A percentile compares a stretch with the other conserved stretches of the same genome.
Conservation (phyloP, 2,888 invertebrate genomes). For the Brenthis daphne region DNA sequence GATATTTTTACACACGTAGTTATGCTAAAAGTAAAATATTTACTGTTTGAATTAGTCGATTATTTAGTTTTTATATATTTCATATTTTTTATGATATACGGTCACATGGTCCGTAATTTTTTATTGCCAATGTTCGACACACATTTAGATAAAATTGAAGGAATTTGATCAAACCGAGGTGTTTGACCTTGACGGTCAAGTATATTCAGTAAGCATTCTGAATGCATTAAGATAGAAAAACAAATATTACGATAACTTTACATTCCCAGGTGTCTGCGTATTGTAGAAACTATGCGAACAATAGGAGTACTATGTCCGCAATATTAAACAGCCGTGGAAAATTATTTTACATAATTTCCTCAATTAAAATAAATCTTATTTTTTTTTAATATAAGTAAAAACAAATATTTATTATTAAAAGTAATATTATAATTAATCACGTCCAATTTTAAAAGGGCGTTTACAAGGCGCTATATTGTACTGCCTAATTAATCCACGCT, state of each 20-base stretch:
- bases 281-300: constrained; percentile 22
- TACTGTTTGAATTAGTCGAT: too few species aligned
- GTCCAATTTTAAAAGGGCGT: constrained; percentile 2
- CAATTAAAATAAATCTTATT: neutral
- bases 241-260: constrained; percentile 26
- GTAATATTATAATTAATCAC: neutral
- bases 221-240: constrained; percentile 25
- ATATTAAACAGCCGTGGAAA: constrained; percentile 13
- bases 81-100: too few species aligned
- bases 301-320: constrained; percentile 5
- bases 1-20: too few species aligned
- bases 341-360: neutral
- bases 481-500: constrained; percentile 30
- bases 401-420: neutral
- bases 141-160: neutral
- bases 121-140: too few species aligned
- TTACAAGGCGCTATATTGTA: constrained; percentile 4
- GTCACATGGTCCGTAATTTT: too few species aligned
- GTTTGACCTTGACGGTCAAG: constrained; percentile 16
- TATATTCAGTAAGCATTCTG: constrained; percentile 15
- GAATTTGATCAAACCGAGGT: constrained; percentile 1
- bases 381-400: neutral
- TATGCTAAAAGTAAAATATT: too few species aligned
- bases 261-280: constrained; percentile 28
- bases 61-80: too few species aligned